Conservation (phyloP, 2,113 vertebrate genomes). For the Rousettus leschenaultii region DNA sequence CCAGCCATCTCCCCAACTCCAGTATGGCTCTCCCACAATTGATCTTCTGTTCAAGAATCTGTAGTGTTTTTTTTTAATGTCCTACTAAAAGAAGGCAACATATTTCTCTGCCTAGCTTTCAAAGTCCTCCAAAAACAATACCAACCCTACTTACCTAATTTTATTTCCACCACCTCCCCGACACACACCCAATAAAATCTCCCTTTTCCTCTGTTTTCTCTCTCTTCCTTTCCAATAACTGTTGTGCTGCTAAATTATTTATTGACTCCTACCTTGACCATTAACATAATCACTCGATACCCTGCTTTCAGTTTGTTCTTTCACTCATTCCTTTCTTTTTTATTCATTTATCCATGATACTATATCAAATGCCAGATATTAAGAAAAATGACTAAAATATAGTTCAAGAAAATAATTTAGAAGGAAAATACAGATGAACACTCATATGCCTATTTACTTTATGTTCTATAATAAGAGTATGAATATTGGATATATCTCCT, state of each 20-base stretch:
- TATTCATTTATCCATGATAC: neutral
- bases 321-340: neutral
- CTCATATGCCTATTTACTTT: neutral
- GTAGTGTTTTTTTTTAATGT: neutral
- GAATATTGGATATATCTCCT: neutral
- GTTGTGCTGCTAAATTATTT: neutral
- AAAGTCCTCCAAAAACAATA: neutral
- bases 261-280: neutral
- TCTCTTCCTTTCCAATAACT: constrained; percentile 7
- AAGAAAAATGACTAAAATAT: neutral
- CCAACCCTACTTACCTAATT: neutral
- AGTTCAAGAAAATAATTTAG: neutral
- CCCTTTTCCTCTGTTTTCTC: neutral
- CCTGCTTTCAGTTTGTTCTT: neutral
- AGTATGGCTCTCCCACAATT: neutral
- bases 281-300: neutral
- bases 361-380: neutral
- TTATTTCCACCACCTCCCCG: neutral
- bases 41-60: neutral
- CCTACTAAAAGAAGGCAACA: neutral
- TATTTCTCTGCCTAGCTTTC: neutral
- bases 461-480: neutral
- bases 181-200: neutral
- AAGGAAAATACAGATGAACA: neutral
- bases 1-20: neutral